phyloP scores from a whole-genome alignment of 2,888 invertebrate species.

The Aphidoletes aphidimyza region DNA sequence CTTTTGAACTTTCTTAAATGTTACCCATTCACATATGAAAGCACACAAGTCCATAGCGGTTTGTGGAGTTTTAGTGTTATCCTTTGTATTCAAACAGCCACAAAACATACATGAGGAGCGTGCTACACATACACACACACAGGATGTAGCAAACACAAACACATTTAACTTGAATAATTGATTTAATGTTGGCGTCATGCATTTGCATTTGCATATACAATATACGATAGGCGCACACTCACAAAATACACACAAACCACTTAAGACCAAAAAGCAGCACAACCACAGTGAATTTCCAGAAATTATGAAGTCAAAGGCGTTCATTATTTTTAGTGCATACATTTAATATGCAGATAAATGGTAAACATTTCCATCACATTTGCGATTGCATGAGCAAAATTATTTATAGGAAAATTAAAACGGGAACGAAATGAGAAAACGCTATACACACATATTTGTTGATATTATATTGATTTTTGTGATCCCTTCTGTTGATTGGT shows the following conservation, averaged over 20 bases:
- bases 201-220: conserved; percentile 17
- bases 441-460: not conserved
- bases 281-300: not conserved
- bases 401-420: not conserved
- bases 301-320: conserved; percentile 24
- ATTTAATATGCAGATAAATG: conserved; percentile 29
- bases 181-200: conserved; percentile 24
- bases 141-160: conserved; percentile 2
- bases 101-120: not conserved
- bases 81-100: too few species aligned
- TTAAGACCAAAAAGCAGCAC: not conserved
- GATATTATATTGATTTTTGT: not conserved
- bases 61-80: too few species aligned
- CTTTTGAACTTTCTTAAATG: not conserved
- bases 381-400: conserved; percentile 30
- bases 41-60: too few species aligned
- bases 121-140: not conserved
- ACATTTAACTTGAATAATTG: not conserved
- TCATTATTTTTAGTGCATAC: conserved; percentile 30
- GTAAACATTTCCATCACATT: not conserved
- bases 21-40: not conserved
- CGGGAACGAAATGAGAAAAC: not conserved
- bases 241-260: not conserved
- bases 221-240: not conserved
- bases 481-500: not conserved